A percentile compares a stretch with the other conserved stretches of the same genome.
phyloP scores from a whole-genome alignment of 2,113 vertebrate genomes.

The Cyphomyrus discorhynchus region DNA sequence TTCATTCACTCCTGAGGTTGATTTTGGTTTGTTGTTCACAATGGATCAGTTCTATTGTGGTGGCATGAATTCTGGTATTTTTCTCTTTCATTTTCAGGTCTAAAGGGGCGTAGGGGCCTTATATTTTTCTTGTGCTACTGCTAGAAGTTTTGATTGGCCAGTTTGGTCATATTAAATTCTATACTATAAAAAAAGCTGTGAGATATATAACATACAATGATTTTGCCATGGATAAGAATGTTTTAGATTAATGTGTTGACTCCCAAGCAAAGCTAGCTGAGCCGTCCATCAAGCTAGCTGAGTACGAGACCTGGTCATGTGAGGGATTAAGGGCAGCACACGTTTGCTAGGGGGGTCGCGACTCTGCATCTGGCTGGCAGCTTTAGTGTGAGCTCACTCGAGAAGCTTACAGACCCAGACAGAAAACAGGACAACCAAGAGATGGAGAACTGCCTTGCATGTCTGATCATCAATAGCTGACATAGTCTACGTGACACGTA shows the following conservation, averaged over 20 bases:
- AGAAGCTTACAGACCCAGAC: neutral
- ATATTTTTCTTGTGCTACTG: neutral
- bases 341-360: neutral
- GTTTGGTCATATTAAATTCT: neutral
- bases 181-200: neutral
- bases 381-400: neutral
- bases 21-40: neutral
- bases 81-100: neutral
- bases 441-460: neutral
- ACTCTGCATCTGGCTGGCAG: neutral
- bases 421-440: neutral
- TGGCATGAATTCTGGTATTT: neutral
- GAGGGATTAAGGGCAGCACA: neutral
- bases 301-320: neutral
- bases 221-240: neutral
- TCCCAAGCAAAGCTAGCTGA: neutral
- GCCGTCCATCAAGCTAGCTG: neutral
- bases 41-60: neutral
- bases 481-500: neutral
- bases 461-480: neutral
- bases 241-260: neutral
- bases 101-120: neutral
- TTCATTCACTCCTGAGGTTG: neutral
- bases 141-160: neutral
- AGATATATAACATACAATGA: neutral